Evolutionary conservation across 2,888 invertebrate genomes (phyloP).

Genomic region (Nomada flava): DNA sequence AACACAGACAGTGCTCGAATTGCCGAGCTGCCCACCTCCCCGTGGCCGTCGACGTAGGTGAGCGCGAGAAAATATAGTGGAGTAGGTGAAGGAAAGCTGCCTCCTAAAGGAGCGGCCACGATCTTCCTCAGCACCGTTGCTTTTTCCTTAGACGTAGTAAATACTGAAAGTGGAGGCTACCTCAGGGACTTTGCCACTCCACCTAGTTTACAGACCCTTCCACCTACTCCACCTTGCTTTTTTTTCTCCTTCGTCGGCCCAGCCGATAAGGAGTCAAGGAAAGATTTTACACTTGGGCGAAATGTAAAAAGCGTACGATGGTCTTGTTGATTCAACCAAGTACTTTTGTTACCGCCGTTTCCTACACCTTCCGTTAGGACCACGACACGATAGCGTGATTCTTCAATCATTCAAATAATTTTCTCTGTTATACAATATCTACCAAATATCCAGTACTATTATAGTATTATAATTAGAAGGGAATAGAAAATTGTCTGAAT

Average conservation of each 20-base stretch:
- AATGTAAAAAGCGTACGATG: conserved; percentile 55
- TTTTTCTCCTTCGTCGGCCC: conserved; percentile 22
- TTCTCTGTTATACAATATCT: no score
- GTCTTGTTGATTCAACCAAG: conserved; percentile 69
- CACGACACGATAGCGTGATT: conserved; percentile 36
- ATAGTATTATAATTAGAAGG: no score
- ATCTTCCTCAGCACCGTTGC: conserved; percentile 61
- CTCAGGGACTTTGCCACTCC: conserved; percentile 67
- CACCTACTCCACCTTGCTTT: conserved; percentile 37
- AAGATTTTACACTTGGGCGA: conserved; percentile 72
- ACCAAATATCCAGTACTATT: no score
- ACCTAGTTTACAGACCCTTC: conserved; percentile 69
- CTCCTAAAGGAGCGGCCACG: conserved; percentile 61
- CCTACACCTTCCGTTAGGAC: conserved; percentile 56
- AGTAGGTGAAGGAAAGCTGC: conserved; percentile 52
- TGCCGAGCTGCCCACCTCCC: conserved; percentile 52
- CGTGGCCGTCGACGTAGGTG: conserved; percentile 2
- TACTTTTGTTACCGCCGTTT: conserved; percentile 67
- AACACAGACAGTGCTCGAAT: conserved; percentile 60
- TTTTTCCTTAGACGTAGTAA: conserved; percentile 69
- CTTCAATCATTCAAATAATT: conserved; percentile 15
- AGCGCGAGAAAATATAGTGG: conserved; percentile 50
- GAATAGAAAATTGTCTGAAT: no score
- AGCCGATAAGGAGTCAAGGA: conserved; percentile 70
- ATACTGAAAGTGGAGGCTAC: conserved; percentile 71